Conservation (phyloP, 2,113 vertebrate genomes). For the Mus spicilegus region DNA sequence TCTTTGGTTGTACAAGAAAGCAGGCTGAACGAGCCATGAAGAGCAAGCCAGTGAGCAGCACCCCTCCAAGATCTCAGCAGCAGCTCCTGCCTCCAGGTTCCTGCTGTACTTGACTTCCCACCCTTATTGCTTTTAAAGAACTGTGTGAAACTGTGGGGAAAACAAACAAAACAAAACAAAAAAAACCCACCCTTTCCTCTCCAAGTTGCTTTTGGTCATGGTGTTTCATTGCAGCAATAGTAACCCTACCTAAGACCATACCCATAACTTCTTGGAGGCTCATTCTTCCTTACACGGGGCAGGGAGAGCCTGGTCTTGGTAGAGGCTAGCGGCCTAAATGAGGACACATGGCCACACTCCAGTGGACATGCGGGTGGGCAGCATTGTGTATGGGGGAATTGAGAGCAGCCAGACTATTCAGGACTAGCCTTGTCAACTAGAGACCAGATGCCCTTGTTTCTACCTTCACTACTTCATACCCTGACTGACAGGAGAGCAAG, state of each 20-base stretch:
- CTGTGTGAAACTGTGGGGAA: background rate
- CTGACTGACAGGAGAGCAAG: background rate
- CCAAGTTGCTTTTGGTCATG: background rate
- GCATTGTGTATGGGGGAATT: fast-evolving
- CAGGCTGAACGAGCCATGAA: background rate
- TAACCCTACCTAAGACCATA: background rate
- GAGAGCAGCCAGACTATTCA: background rate
- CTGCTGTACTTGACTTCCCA: background rate
- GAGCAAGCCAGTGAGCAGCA: background rate
- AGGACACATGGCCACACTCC: no score
- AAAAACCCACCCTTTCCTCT: background rate
- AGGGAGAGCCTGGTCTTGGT: no score
- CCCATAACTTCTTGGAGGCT: background rate
- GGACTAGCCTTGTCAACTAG: background rate
- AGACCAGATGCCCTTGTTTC: background rate
- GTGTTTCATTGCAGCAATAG: background rate
- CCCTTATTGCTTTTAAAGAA: background rate
- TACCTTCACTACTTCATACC: background rate
- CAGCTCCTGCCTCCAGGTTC: background rate
- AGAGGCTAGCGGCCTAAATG: background rate
- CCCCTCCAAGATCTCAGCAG: background rate
- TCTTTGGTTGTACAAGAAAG: background rate
- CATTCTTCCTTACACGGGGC: background rate
- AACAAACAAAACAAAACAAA: background rate
- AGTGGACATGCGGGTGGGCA: fast-evolving